Percentiles rank a stretch among this genome's conserved stretches.
These are phyloP conservation scores for Habrosyne pyritoides DNA, from an alignment of 2,888 invertebrate species.

Conservation along the genomic window DNA sequence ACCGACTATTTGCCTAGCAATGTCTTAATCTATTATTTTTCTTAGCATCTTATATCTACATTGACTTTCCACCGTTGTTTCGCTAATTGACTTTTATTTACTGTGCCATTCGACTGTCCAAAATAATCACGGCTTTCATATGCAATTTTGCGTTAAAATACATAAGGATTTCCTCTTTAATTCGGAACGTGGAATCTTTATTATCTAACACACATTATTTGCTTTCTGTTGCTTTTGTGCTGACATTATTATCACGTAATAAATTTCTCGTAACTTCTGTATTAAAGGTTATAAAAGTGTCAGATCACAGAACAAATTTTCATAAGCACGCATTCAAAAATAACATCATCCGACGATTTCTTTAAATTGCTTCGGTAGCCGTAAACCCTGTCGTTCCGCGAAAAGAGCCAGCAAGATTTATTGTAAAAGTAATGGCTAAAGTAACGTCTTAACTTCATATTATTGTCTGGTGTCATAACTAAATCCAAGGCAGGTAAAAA, in stretches of 20 bases:
- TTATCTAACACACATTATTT: not conserved
- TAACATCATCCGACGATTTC: constrained; percentile 54
- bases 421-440: constrained; percentile 54
- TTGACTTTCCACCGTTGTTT: not conserved
- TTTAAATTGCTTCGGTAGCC: constrained; percentile 60
- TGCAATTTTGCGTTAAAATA: constrained; percentile 1
- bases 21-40: constrained; percentile 28
- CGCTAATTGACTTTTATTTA: constrained; percentile 2
- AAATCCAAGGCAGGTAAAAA: not conserved
- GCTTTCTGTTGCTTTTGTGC: not conserved
- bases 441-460: constrained; percentile 51
- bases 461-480: constrained; percentile 23
- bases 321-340: constrained; percentile 46
- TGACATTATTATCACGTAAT: constrained; percentile 3
- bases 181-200: not conserved
- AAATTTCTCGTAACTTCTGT: not conserved
- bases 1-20: constrained; percentile 34
- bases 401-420: constrained; percentile 69
- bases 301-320: constrained; percentile 25
- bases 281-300: constrained; percentile 1
- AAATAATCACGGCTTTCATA: not conserved
- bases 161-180: not conserved
- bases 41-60: constrained; percentile 13
- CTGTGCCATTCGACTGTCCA: not conserved
- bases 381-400: constrained; percentile 61